Evolutionary conservation across 2,113 vertebrate genomes (phyloP).

Genomic region (Grus americana): DNA sequence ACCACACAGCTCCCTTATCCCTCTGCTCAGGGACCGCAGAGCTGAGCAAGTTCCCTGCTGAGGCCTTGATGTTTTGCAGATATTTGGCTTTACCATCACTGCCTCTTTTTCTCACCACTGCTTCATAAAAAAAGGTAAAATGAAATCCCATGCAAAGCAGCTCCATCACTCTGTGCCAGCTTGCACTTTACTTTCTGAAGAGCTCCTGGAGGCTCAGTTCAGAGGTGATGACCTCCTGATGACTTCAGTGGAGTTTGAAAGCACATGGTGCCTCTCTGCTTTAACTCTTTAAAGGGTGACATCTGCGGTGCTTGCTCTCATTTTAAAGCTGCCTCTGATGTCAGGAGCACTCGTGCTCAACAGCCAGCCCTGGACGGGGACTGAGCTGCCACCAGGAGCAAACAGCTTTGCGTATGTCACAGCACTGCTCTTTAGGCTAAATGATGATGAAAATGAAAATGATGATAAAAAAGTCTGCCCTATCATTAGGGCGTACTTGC

Average conservation of each 20-base stretch:
- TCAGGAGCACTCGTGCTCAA: not conserved
- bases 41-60: not conserved
- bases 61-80: not conserved
- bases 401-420: not conserved
- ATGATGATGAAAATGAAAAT: not conserved
- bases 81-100: constrained; percentile 23
- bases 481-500: not conserved
- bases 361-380: not conserved
- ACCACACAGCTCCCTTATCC: not conserved
- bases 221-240: not conserved
- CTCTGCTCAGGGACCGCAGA: not conserved
- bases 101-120: not conserved
- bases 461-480: not conserved
- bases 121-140: not conserved
- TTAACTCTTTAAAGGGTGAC: not conserved
- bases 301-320: not conserved
- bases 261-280: not conserved
- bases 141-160: constrained; percentile 21
- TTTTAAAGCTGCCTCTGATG: not conserved
- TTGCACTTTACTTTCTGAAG: not conserved
- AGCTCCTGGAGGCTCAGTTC: not conserved
- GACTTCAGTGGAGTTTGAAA: not conserved
- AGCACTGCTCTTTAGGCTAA: not conserved
- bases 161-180: not conserved
- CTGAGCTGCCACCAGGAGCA: not conserved